phyloP scores from a whole-genome alignment of 2,888 invertebrate genomes.

The Phalera bucephala region DNA sequence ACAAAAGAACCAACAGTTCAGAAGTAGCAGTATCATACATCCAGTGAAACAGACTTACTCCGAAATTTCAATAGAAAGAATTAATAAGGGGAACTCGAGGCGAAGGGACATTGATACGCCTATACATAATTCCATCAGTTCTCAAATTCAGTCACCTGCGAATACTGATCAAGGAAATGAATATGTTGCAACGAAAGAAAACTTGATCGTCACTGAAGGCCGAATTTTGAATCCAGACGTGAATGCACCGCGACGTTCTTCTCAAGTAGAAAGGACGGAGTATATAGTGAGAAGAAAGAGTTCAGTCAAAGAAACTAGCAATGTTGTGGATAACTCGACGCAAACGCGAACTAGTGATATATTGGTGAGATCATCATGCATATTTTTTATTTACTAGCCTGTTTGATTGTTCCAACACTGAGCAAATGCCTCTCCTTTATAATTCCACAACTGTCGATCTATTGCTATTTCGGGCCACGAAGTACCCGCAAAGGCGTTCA shows the following conservation, averaged over 20 bases:
- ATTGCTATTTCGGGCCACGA: too few species aligned
- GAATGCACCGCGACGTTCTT: not conserved
- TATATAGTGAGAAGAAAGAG: not conserved
- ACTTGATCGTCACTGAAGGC: slow-evolving; percentile 7
- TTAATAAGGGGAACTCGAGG: too few species aligned
- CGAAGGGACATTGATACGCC: too few species aligned
- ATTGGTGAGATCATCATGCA: slow-evolving; percentile 53
- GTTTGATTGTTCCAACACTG: too few species aligned
- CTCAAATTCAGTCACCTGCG: too few species aligned
- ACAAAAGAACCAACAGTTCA: slow-evolving; percentile 2
- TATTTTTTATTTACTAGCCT: too few species aligned
- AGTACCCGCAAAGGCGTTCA: too few species aligned
- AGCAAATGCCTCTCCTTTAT: too few species aligned
- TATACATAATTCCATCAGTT: too few species aligned
- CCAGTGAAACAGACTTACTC: slow-evolving; percentile 16
- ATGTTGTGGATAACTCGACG: slow-evolving; percentile 27
- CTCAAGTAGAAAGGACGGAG: slow-evolving; percentile 4
- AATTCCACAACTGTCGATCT: too few species aligned
- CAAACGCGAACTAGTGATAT: slow-evolving; percentile 61
- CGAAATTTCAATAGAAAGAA: slow-evolving; percentile 13
- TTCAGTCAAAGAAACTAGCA: slow-evolving; percentile 6
- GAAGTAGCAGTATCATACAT: slow-evolving; percentile 6
- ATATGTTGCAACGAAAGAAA: slow-evolving; percentile 2
- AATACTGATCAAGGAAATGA: slow-evolving; percentile 2
- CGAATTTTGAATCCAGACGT: not conserved